phyloP scores from a whole-genome alignment of 2,888 invertebrate species.

The Catotricha subobsoleta region DNA sequence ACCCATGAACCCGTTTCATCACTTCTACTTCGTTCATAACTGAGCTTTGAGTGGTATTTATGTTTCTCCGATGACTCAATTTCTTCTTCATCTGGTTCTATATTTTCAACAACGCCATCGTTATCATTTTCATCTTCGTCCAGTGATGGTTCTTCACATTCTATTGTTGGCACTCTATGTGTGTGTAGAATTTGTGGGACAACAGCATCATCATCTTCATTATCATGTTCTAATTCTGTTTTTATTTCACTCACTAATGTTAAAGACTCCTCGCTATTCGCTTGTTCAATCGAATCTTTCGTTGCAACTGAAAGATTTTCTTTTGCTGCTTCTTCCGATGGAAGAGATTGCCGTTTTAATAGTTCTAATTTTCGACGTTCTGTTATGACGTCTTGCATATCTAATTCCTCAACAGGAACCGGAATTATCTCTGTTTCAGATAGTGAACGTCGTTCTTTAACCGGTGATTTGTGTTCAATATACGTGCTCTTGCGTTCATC shows the following conservation, averaged over 20 bases:
- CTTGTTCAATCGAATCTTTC: slow-evolving; percentile 14
- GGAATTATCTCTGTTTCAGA: slow-evolving; percentile 5
- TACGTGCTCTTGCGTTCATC: slow-evolving; percentile 17
- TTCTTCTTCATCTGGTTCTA: slow-evolving; percentile 1
- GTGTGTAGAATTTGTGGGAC: slow-evolving; percentile 13
- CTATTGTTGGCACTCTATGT: slow-evolving; percentile 29
- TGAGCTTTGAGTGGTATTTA: slow-evolving; percentile 24
- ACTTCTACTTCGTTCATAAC: slow-evolving; percentile 36
- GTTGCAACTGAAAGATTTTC: slow-evolving; percentile 13
- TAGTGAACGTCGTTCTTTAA: slow-evolving; percentile 9
- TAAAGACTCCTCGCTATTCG: slow-evolving; percentile 45
- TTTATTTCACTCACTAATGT: slow-evolving; percentile 46
- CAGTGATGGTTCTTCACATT: slow-evolving; percentile 29
- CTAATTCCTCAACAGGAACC: slow-evolving; percentile 26
- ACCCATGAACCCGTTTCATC: slow-evolving; percentile 44
- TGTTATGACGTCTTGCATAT: slow-evolving; percentile 42
- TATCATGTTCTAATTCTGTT: slow-evolving; percentile 27
- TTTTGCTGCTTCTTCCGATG: slow-evolving; percentile 27
- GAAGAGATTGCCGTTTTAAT: slow-evolving; percentile 36
- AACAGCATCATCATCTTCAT: slow-evolving; percentile 1
- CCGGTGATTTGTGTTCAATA: background rate
- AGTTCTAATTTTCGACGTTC: slow-evolving; percentile 42
- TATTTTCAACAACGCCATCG: slow-evolving; percentile 16
- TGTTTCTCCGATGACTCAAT: slow-evolving; percentile 16
- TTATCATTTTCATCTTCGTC: slow-evolving; percentile 25